These are phyloP conservation scores for Oxyruncus cristatus DNA, from an alignment of 2,113 vertebrate genomes.

Conservation along the genomic window DNA sequence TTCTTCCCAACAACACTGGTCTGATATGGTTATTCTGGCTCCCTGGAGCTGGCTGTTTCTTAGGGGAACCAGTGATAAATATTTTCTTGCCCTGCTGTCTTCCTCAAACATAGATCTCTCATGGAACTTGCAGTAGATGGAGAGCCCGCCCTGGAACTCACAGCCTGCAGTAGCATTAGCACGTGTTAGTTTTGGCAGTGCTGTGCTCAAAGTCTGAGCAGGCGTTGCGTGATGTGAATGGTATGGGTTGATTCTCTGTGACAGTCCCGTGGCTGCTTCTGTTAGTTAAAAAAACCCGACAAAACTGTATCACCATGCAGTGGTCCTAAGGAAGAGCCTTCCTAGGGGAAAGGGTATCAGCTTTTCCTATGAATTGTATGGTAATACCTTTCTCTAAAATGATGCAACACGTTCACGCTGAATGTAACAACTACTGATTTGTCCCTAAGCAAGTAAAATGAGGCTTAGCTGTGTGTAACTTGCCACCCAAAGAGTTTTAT, in stretches of 20 bases:
- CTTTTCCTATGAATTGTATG: not conserved
- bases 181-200: not conserved
- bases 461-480: not conserved
- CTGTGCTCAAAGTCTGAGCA: not conserved
- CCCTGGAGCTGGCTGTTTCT: not conserved
- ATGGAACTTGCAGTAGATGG: not conserved
- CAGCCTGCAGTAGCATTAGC: not conserved
- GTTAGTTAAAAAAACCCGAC: fast-evolving
- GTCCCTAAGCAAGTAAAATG: not conserved
- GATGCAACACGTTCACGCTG: not conserved
- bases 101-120: not conserved
- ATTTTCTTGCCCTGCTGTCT: not conserved
- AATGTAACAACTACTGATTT: not conserved
- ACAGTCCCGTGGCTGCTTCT: not conserved
- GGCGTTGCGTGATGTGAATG: not conserved
- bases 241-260: not conserved
- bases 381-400: not conserved
- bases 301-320: no score
- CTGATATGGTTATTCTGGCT: not conserved
- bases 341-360: not conserved
- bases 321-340: not conserved
- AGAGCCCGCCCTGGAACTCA: not conserved
- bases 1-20: not conserved
- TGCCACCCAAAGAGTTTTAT: not conserved
- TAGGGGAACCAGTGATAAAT: not conserved